Base-by-base conservation (phyloP, 2,113 vertebrate genomes). In the Chloroceryle aenea region DNA sequence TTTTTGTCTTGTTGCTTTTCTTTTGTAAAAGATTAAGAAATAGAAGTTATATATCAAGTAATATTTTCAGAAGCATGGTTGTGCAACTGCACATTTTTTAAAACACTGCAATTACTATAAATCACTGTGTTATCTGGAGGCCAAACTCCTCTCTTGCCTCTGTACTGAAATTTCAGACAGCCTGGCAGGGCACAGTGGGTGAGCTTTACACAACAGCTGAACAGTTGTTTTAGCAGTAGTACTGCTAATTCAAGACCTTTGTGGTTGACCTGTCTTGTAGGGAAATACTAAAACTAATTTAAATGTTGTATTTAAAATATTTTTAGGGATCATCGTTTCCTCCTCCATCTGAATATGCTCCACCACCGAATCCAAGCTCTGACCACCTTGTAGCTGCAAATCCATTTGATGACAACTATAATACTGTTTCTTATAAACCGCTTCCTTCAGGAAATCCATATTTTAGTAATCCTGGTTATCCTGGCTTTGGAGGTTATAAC, bases 341-440 rank as follows among this genome's bases (percentile, higher is more conserved):
- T 91, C 98, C 98, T 55, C 93, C 98, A 52, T 99, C 98, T 58
- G 98, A 99, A 97, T 99, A 99, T 95, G 99, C 98, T 76, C 99
- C 99, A 67, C 98, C 99, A 30, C 98, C 96, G 16, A 99, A 98
- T 96, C 98, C 98, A 73, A 99, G 98, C 94, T 97, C 98, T 20
- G 98, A 99, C 94, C 98, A 99, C 94, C 97, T 99, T 87, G 97
- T 99, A 97, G 99, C 99, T 71, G 98, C 98, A 85, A 99, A 99
- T 93, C 99, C 99, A 3, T 99, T 99, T 96, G 99, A 99, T 90
- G 99, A 99, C 97, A 98, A 98, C 96, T 99, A 98, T 93, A 98
- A 92, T 79, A 94, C 97, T 12, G 83, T 98, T 53, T 98, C 98
- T 74, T 98, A 98, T 67, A 99, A 98, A 94, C 98, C 98, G 14